Base-by-base conservation (phyloP, 2,888 invertebrate genomes). In the Halocaridina rubra region DNA sequence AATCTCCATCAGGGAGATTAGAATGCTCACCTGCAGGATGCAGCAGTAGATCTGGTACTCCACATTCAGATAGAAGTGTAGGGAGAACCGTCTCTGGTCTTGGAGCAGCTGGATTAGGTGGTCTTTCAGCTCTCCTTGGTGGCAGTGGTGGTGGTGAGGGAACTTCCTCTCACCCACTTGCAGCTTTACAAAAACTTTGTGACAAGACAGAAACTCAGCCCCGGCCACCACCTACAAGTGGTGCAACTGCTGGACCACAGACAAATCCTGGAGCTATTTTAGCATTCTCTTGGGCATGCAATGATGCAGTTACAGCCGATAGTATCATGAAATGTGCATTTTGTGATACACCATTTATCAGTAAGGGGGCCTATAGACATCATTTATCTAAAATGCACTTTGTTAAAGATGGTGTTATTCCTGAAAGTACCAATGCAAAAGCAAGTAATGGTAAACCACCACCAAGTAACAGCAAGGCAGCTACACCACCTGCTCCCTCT, bases 301-400 rank as follows among this genome's bases (percentile, higher is more conserved):
- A 96, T 91, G 97, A 97, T 91, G 96, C 96, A 5, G 95, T 97
- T 3, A 94, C 96, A 90, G 96, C 96, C 0, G 96, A 96, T 90
- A 89, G 89, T 86, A 95, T 96, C 86, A 96, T 97, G 94, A 97
- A 97, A 91, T 97, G 97, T 92, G 96, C 97, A 80, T 95, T 97
- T 90, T 97, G 97, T 92, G 97, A 97, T 91, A 97, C 97, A 29
- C 97, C 97, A 30, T 98, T 98, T 91, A 96, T 97, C 89, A 98
- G 98, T 59, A 98, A 98, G 92, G 98, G 98, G 80, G 98, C 98
- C 13, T 98, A 98, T 92, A 94, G 98, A 90, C 98, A 98, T 91
- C 98, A 98, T 90, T 92, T 98, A 89, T 97, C 97, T 72, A 97
- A 97, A 92, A 96, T 97, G 95, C 97, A 97, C 91, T 97, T 97